A percentile compares a stretch with the other conserved stretches of the same genome.
Evolutionary conservation across 2,797 vertebrate species (phyloP).

Genomic region (Falco concolor): DNA sequence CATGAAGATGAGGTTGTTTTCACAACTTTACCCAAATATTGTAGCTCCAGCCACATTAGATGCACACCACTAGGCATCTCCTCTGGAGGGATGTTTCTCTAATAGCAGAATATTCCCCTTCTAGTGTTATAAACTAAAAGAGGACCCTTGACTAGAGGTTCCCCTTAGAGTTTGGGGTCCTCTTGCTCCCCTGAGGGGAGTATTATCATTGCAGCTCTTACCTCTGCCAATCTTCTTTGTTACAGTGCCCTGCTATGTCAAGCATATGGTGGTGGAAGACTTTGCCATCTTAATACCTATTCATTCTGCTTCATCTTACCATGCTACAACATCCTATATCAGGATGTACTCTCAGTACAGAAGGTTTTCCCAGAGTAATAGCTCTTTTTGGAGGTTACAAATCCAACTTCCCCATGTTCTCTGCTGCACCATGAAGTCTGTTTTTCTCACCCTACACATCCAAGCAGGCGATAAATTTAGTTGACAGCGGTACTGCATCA

Average conservation of each 20-base stretch:
- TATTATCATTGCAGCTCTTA: not conserved
- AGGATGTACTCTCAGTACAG: not conserved
- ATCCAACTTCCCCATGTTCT: not conserved
- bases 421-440: not conserved
- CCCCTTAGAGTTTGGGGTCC: not conserved
- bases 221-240: not conserved
- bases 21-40: not conserved
- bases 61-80: not conserved
- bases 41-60: not conserved
- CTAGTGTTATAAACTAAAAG: not conserved
- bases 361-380: not conserved
- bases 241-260: not conserved
- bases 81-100: not conserved
- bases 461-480: not conserved
- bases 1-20: not conserved
- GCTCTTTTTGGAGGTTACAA: not conserved
- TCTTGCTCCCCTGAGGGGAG: not conserved
- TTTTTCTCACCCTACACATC: not conserved
- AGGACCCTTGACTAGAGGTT: not conserved
- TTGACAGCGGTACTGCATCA: not conserved
- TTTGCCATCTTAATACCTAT: not conserved
- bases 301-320: not conserved
- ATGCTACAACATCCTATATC: not conserved
- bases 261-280: not conserved
- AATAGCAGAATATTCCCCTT: not conserved